phyloP scores from a whole-genome alignment of 37 sponge, comb jelly and placozoan species.

The Dysidea cf. avara region DNA sequence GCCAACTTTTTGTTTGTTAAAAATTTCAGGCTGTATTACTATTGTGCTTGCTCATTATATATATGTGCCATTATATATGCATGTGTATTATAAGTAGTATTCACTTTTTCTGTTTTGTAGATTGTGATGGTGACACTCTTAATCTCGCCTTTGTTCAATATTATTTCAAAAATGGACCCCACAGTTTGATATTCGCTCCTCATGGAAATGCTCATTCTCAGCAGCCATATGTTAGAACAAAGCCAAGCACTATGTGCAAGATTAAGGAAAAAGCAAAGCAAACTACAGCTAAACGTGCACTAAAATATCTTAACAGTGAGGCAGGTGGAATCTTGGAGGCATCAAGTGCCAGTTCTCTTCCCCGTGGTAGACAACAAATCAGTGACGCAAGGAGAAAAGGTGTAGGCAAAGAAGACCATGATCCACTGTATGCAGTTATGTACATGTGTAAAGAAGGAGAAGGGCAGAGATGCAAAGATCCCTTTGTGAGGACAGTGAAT shows the following conservation, averaged over 20 bases:
- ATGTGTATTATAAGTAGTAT: too few relatives aligned
- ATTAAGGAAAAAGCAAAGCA: neutral
- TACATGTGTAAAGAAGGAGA: slow-evolving; percentile 15
- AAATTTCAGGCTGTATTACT: too few relatives aligned
- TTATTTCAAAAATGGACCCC: slow-evolving; percentile 2
- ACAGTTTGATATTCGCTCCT: slow-evolving; percentile 5
- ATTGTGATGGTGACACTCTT: slow-evolving; percentile 2
- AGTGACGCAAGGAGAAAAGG: too few relatives aligned
- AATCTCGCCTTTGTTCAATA: slow-evolving; percentile 28
- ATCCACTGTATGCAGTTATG: slow-evolving; percentile 12
- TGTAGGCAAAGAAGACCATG: neutral
- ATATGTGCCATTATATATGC: too few relatives aligned
- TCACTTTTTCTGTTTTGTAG: neutral
- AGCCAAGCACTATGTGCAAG: slow-evolving; percentile 21
- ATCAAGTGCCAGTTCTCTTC: slow-evolving; percentile 18
- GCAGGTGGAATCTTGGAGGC: slow-evolving; percentile 15
- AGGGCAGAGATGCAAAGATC: neutral
- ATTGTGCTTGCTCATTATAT: too few relatives aligned
- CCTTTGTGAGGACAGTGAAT: slow-evolving; percentile 6
- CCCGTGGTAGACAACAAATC: slow-evolving; percentile 14
- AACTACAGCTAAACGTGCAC: slow-evolving; percentile 16
- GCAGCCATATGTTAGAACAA: slow-evolving; percentile 13
- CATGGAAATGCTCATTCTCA: slow-evolving; percentile 19
- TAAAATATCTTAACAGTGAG: slow-evolving; percentile 4
- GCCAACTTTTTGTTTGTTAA: too few relatives aligned